These are phyloP conservation scores for Alces alces DNA, from an alignment of 2,113 vertebrate genomes.

Conservation along the genomic window DNA sequence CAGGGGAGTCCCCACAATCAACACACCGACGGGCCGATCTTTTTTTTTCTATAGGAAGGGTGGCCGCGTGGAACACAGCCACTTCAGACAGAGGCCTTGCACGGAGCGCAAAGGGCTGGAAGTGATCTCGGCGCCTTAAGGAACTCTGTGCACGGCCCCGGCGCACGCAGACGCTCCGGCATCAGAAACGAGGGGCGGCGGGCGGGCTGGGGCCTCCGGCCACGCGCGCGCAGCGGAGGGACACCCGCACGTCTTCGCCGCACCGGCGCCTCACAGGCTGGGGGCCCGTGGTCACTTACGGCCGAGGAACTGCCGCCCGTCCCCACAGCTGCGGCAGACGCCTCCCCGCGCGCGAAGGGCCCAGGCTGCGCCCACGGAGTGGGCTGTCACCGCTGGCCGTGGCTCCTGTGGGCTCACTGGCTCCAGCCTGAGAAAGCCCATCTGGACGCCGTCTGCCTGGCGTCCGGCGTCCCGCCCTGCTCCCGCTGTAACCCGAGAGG, in stretches of 20 bases:
- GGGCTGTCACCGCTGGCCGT: neutral
- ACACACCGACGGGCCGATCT: fast-evolving
- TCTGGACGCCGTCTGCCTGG: neutral
- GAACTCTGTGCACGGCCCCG: fast-evolving
- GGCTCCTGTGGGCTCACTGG: neutral
- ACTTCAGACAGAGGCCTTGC: fast-evolving
- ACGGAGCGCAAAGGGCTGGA: fast-evolving
- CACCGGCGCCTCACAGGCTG: neutral
- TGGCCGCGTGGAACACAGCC: fast-evolving
- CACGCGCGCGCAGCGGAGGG: fast-evolving
- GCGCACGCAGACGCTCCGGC: fast-evolving
- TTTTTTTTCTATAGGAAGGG: too few species aligned
- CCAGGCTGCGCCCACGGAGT: fast-evolving
- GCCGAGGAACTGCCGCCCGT: fast-evolving
- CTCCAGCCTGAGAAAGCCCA: neutral
- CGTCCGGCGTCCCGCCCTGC: neutral
- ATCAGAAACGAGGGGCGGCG: fast-evolving
- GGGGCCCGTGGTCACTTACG: fast-evolving
- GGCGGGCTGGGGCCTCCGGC: fast-evolving
- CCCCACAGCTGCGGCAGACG: fast-evolving
- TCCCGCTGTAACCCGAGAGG: neutral
- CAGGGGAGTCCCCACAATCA: neutral
- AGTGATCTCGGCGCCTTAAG: fast-evolving
- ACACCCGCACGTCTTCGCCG: fast-evolving
- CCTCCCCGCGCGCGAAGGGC: neutral